Percentiles rank a stretch among this genome's conserved stretches.
Evolutionary conservation across 92 coral and sea anemone genomes (phyloP).

Genomic region (Epizoanthus ramosus): DNA sequence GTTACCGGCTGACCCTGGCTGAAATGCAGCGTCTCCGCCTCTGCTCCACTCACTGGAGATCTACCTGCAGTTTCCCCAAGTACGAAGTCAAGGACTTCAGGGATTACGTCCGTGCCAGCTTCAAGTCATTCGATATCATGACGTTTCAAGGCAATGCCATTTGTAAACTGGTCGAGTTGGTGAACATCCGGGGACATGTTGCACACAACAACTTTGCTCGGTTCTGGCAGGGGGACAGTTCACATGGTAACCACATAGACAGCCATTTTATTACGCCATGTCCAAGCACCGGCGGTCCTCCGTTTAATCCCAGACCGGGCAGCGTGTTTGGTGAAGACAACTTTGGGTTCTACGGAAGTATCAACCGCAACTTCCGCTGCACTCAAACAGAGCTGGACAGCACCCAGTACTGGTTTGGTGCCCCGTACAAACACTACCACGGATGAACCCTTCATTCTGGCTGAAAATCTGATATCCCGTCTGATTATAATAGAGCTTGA

Average conservation of each 20-base stretch:
- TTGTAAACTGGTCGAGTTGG: slow-evolving; percentile 36
- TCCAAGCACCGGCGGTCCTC: not conserved
- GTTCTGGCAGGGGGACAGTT: slow-evolving; percentile 1
- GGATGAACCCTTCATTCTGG: no score
- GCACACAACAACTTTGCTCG: not conserved
- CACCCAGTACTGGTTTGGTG: slow-evolving; percentile 47
- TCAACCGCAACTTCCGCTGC: slow-evolving; percentile 30
- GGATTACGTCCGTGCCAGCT: slow-evolving; percentile 26
- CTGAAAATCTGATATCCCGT: no score
- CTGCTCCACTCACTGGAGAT: slow-evolving; percentile 46
- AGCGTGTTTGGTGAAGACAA: slow-evolving; percentile 2
- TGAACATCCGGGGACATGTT: slow-evolving; percentile 30
- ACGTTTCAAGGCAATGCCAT: not conserved
- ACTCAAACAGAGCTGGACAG: not conserved
- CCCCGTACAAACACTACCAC: no score
- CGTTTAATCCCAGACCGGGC: slow-evolving; percentile 2
- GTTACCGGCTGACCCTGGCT: slow-evolving; percentile 10
- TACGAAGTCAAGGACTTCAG: slow-evolving; percentile 25
- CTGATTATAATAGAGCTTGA: no score
- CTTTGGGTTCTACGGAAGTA: slow-evolving; percentile 5
- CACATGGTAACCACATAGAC: not conserved
- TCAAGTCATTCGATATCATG: slow-evolving; percentile 19
- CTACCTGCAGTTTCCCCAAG: slow-evolving; percentile 42
- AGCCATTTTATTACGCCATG: not conserved
- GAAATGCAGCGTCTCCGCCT: slow-evolving; percentile 13